Conservation (phyloP, 1,140 invertebrate genomes). For the Aphidius gifuensis region DNA sequence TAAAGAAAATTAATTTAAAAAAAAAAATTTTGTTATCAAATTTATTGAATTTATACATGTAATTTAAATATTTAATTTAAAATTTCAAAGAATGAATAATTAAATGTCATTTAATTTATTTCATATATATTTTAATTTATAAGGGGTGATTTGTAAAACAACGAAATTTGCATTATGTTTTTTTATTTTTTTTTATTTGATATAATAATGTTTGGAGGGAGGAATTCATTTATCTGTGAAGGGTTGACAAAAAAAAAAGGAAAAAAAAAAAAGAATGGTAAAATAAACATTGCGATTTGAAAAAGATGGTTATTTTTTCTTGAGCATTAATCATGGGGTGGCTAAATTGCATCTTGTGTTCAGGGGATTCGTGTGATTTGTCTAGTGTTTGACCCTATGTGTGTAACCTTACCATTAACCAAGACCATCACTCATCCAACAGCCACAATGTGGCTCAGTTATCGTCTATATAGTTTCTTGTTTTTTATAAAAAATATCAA, state of each 20-base stretch:
- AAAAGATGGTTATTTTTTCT: slow-evolving; percentile 46
- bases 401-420: slow-evolving; percentile 48
- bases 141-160: too few species aligned
- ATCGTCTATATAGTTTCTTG: neutral
- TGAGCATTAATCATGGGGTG: slow-evolving; percentile 28
- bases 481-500: slow-evolving; percentile 35
- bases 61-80: too few species aligned
- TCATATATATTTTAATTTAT: too few species aligned
- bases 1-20: too few species aligned
- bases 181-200: slow-evolving; percentile 7
- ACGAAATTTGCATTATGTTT: neutral
- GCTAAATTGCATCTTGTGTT: slow-evolving; percentile 37
- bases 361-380: slow-evolving; percentile 57
- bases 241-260: neutral
- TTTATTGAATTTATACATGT: too few species aligned
- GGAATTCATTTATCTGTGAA: too few species aligned
- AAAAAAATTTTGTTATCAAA: too few species aligned
- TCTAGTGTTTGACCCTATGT: slow-evolving; percentile 57
- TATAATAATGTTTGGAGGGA: too few species aligned
- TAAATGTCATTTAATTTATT: too few species aligned
- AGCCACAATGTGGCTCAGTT: slow-evolving; percentile 35
- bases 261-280: slow-evolving; percentile 19
- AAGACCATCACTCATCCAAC: slow-evolving; percentile 44
- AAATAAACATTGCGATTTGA: slow-evolving; percentile 28
- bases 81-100: too few species aligned